These are phyloP conservation scores for Iselma pallidipennis DNA, from an alignment of 2,888 invertebrate genomes.

Conservation along the genomic window DNA sequence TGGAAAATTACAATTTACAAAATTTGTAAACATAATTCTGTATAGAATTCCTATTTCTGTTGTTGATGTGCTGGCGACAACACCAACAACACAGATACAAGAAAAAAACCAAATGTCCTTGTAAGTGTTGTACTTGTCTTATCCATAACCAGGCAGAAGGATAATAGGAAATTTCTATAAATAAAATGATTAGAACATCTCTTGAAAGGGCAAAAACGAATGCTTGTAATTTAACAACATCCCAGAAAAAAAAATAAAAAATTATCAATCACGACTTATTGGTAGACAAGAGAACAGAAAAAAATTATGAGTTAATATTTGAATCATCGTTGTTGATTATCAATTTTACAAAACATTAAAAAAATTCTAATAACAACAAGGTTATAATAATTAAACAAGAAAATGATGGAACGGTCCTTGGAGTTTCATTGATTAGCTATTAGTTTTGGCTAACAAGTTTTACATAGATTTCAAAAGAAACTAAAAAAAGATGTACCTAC, in stretches of 20 bases:
- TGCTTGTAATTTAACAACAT: too few species aligned
- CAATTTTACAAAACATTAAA: neutral
- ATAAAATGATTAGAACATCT: neutral
- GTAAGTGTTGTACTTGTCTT: neutral
- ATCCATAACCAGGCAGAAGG: neutral
- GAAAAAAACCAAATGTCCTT: neutral
- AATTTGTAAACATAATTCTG: too few species aligned
- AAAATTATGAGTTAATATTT: neutral
- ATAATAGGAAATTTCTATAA: neutral
- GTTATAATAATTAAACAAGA: neutral
- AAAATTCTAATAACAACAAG: neutral
- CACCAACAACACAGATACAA: neutral
- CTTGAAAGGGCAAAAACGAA: neutral
- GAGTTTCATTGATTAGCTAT: neutral
- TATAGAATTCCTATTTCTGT: neutral
- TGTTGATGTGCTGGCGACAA: neutral
- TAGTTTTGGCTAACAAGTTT: neutral
- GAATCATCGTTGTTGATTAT: neutral
- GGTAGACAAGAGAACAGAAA: too few species aligned
- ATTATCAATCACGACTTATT: neutral
- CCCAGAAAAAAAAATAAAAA: neutral
- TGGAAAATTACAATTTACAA: too few species aligned
- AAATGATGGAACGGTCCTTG: neutral
- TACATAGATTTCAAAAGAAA: too few species aligned
- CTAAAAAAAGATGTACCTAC: too few species aligned